phyloP scores from a whole-genome alignment of 1,140 invertebrate species.

The Euschistus heros region DNA sequence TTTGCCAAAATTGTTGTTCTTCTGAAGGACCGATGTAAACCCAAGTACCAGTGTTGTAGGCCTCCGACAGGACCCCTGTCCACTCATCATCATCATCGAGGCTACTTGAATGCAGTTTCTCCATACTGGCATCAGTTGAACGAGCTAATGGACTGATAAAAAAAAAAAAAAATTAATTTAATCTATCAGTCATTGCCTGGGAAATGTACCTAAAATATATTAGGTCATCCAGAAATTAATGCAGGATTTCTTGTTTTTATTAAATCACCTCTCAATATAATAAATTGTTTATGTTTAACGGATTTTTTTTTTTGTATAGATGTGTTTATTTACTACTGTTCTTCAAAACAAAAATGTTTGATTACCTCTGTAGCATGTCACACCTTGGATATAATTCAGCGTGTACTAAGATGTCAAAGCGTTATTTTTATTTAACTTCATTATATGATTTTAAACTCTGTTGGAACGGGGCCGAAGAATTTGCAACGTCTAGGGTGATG shows the following conservation, averaged over 20 bases:
- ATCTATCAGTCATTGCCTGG: background rate
- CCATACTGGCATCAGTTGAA: constrained; percentile 60
- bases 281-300: no score
- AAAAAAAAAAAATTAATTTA: background rate
- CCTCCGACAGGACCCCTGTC: constrained; percentile 54
- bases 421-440: no score
- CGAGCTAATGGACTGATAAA: constrained; percentile 42
- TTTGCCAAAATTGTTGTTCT: constrained; percentile 55
- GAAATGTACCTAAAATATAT: background rate
- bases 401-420: no score
- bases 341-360: no score
- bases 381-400: no score
- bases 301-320: no score
- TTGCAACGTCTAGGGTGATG: no score
- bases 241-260: background rate
- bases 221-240: background rate
- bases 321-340: no score
- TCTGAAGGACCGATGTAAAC: constrained; percentile 65
- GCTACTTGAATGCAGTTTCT: constrained; percentile 50
- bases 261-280: background rate
- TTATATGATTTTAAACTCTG: no score
- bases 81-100: constrained; percentile 49
- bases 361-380: no score
- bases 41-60: constrained; percentile 59
- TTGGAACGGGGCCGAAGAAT: no score